Evolutionary conservation across 2,113 vertebrate genomes (phyloP), one percentile per base, ranked within the genome.

Genomic region (Ameiurus melas): DNA sequence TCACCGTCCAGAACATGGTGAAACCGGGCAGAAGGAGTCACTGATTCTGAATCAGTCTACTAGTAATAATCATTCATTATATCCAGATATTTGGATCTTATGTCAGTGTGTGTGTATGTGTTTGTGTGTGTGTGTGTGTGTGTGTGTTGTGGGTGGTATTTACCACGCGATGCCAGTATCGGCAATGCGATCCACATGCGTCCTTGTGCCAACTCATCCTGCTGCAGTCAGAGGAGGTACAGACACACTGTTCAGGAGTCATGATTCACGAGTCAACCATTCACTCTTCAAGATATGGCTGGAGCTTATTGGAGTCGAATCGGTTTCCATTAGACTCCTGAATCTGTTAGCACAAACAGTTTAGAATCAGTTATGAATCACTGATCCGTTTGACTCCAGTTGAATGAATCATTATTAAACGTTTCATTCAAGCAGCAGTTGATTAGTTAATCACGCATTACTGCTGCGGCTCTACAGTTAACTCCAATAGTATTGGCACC

Each of bases 1-100:
- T 98, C 91, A 99, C 98, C 83, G 97, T 99, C 93, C 99, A 99
- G 97, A 99, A 99, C 91, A 99, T 99, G 98, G 98, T 99, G 94
- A 62, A 60, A n/a, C 33, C 20, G 33, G n/a, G 22, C 43, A 5
- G 43, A 27, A 27, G 4, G 25, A 51, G 17, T 53, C 47, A 53
- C 75, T n/a, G 12, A 53, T n/a, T 53, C 78, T 4, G 7, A 58
- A 33, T 10, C 78, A 12, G 17, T 57, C 47, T n/a, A 53, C 1
- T n/a, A n/a, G 7, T 79, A 79, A 27, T 79, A 27, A 25, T 36
- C n/a, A n/a, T 47, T 10, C 17, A 36, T 47, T n/a, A 79, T 53
- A 79, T n/a, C 14, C 81, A 70, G 60, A 53, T 53, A 68, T 51
- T 5, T 43, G 83, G 51, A 16, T 33, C 53, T 13, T 60, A n/a